Percentiles rank a stretch among this genome's conserved stretches.
These are phyloP conservation scores for Leptestheria dahalacensis DNA, from an alignment of 1,140 invertebrate genomes.

Conservation along the genomic window DNA sequence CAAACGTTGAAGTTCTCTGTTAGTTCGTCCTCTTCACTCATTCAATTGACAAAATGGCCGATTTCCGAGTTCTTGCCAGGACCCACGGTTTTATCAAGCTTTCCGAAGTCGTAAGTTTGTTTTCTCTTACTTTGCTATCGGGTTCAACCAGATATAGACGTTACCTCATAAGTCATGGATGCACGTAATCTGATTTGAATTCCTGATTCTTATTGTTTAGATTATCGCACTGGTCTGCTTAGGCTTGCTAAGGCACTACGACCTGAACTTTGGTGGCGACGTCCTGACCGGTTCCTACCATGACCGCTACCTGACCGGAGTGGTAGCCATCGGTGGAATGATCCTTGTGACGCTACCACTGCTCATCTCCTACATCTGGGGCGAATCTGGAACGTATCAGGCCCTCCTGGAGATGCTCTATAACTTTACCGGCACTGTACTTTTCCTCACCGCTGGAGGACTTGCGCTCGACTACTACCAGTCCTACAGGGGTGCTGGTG, in stretches of 20 bases:
- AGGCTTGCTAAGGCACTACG: slow-evolving; percentile 16
- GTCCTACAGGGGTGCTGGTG: slow-evolving; percentile 13
- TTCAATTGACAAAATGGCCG: slow-evolving; percentile 14
- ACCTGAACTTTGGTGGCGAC: slow-evolving; percentile 18
- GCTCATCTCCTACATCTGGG: slow-evolving; percentile 17
- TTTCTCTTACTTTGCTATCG: too few relatives aligned
- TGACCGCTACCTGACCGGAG: slow-evolving; percentile 15
- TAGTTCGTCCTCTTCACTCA: neutral
- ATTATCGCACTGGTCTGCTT: slow-evolving; percentile 16
- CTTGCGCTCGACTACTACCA: slow-evolving; percentile 17
- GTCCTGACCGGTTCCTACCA: slow-evolving; percentile 14
- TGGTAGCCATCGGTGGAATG: slow-evolving; percentile 18
- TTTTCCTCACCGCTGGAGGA: slow-evolving; percentile 15
- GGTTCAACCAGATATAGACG: too few relatives aligned
- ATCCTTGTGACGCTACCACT: slow-evolving; percentile 18
- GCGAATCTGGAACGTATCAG: slow-evolving; percentile 17
- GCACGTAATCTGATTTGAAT: neutral
- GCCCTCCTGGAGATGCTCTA: slow-evolving; percentile 16
- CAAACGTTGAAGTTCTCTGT: neutral
- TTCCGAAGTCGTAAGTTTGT: slow-evolving; percentile 14
- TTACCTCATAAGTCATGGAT: neutral
- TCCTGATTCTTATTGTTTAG: slow-evolving; percentile 6
- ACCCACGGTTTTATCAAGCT: slow-evolving; percentile 17
- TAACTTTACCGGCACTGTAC: slow-evolving; percentile 14
- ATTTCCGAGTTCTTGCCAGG: slow-evolving; percentile 16